Conservation (phyloP, 2,113 vertebrate species). For the Hiodon tergisus region DNA sequence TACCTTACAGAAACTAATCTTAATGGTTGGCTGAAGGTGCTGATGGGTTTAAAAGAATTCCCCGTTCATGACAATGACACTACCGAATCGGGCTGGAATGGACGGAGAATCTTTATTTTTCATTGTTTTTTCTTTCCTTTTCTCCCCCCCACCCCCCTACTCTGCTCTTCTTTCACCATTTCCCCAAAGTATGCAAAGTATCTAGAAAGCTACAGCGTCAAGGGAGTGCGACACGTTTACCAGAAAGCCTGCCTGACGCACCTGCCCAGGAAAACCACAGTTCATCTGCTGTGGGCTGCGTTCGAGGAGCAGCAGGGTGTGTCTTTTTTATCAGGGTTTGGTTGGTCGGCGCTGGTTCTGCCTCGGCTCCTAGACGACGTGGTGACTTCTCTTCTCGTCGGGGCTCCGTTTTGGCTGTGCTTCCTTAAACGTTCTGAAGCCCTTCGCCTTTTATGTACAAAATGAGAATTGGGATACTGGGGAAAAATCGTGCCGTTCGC, state of each 20-base stretch:
- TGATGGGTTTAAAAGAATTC: constrained; percentile 99
- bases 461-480: too few species aligned
- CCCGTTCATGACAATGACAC: constrained; percentile 87
- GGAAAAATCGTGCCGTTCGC: too few species aligned
- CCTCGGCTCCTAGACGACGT: too few species aligned
- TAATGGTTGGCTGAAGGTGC: constrained; percentile 99
- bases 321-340: constrained; percentile 22
- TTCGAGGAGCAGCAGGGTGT: constrained; percentile 98
- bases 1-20: constrained; percentile 99
- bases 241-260: constrained; percentile 92
- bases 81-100: constrained; percentile 59
- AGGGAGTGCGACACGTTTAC: constrained; percentile 91
- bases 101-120: constrained; percentile 25
- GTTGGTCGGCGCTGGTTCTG: too few species aligned
- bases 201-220: constrained; percentile 92
- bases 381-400: too few species aligned
- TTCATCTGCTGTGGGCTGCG: constrained; percentile 92
- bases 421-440: too few species aligned
- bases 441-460: too few species aligned
- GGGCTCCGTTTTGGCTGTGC: too few species aligned
- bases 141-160: background rate
- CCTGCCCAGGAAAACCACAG: constrained; percentile 86
- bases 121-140: background rate
- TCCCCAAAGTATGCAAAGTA: constrained; percentile 88
- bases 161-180: background rate